Percentiles rank a stretch among this genome's conserved stretches.
These are phyloP conservation scores for Hesperia comma DNA, from an alignment of 2,888 invertebrate species.

Conservation along the genomic window DNA sequence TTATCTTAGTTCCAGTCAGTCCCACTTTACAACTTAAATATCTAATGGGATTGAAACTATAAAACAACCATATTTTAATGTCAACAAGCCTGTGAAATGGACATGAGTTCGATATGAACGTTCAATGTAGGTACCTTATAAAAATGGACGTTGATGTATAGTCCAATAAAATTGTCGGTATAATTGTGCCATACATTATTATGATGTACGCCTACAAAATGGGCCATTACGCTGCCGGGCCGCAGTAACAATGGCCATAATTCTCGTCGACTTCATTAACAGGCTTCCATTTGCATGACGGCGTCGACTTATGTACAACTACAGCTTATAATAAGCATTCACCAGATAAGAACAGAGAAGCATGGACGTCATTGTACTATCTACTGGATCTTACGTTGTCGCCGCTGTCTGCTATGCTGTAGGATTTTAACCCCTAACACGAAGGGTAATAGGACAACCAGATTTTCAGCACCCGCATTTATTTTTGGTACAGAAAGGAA, in stretches of 20 bases:
- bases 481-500: conserved; percentile 52
- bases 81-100: neutral
- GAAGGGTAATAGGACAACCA: neutral
- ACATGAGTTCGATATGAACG: neutral
- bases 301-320: conserved; percentile 57
- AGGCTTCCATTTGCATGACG: conserved; percentile 84
- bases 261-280: conserved; percentile 83
- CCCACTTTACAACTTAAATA: too few relatives aligned
- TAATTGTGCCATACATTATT: conserved; percentile 78
- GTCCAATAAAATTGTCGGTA: conserved; percentile 56
- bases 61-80: neutral
- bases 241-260: conserved; percentile 82
- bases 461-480: conserved; percentile 29
- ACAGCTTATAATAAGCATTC: conserved; percentile 66
- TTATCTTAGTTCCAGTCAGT: too few relatives aligned
- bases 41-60: neutral
- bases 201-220: conserved; percentile 79
- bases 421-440: conserved; percentile 55
- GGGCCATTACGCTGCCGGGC: conserved; percentile 75
- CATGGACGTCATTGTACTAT: conserved; percentile 59
- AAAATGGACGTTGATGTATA: conserved; percentile 42
- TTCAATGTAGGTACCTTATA: conserved; percentile 1
- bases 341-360: conserved; percentile 57
- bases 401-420: conserved; percentile 28
- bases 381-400: conserved; percentile 38